phyloP scores from a whole-genome alignment of 2,113 vertebrate species.

The Mirounga angustirostris region DNA sequence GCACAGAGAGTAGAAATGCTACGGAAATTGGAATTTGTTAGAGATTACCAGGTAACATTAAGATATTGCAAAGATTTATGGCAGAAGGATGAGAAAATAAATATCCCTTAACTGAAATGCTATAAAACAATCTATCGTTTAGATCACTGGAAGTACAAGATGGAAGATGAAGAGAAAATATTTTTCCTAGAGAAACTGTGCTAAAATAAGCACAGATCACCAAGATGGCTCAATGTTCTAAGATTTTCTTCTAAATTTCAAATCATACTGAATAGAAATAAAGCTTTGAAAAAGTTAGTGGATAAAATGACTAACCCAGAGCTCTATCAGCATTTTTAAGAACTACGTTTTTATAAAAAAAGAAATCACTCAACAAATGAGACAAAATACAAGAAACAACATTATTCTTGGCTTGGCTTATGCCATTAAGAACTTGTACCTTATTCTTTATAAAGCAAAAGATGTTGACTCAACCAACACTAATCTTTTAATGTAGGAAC shows the following conservation, averaged over 20 bases:
- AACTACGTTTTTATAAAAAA: background rate
- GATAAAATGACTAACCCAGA: background rate
- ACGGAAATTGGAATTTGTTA: slow-evolving; percentile 57
- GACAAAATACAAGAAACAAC: background rate
- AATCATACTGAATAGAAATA: background rate
- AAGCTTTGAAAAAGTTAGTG: background rate
- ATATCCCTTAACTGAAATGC: background rate
- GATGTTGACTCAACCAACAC: background rate
- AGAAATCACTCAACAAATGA: background rate
- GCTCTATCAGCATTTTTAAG: background rate
- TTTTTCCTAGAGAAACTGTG: background rate
- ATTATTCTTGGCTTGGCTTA: background rate
- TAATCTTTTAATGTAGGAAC: background rate
- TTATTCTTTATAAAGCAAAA: background rate
- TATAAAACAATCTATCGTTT: slow-evolving; percentile 2
- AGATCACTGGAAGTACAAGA: slow-evolving; percentile 25
- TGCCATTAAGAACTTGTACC: background rate
- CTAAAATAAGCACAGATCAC: background rate
- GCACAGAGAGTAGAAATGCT: slow-evolving; percentile 38
- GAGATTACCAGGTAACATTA: slow-evolving; percentile 52
- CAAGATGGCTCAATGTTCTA: slow-evolving; percentile 14
- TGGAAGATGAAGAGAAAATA: slow-evolving; percentile 17
- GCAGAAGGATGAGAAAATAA: slow-evolving; percentile 55
- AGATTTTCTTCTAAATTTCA: slow-evolving; percentile 31
- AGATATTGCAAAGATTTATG: slow-evolving; percentile 50